Base-by-base conservation (phyloP, 2,113 vertebrate genomes). In the Capreolus pygargus region DNA sequence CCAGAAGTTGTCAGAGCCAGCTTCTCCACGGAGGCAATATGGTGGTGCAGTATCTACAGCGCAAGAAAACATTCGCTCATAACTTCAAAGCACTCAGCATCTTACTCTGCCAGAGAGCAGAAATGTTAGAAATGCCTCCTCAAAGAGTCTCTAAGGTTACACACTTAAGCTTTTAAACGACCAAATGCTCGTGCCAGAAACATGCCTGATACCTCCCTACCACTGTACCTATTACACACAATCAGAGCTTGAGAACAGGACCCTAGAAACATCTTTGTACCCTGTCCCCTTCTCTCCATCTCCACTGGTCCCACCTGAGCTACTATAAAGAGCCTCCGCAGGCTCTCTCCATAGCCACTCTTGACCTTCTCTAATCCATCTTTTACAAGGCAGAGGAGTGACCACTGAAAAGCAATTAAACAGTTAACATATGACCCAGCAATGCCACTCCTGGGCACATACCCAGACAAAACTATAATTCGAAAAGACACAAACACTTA, bases 1-100 rank as follows among this genome's bases (percentile, higher is more conserved):
- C 99, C 99, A 21, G 99, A 99, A 93, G 99, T 99, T 84, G 99
- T 99, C 98, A 99, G 98, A 36, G 99, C 99, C 79, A 99, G 99
- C 96, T 99, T 99, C 97, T 99, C 99, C 96, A 99, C 99, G 0
- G 99, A 99, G 92, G 99, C 99, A 81, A 99, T 99, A 93, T 99
- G 99, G 98, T 99, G 99, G 97, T 99, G 99, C 54, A 99, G 90
- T 98, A 99, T 99, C 99, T 99, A 98, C 47, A 88, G 78, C 36
- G 97, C 1, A 97, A 14, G 98, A 97, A 64, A 95, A 78, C 10
- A 45, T 0, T 0, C 3, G 33, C 45, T 33, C 15, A 12, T 23
- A 61, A n/a, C 47, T 16, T 52, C 52, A 95, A 83, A 93, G 55
- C 6, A 64, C 88, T 36, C 79, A 88, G 9, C 54, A 64, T 3